phyloP scores from a whole-genome alignment of 2,113 vertebrate species.

The Elaphurus davidianus region DNA sequence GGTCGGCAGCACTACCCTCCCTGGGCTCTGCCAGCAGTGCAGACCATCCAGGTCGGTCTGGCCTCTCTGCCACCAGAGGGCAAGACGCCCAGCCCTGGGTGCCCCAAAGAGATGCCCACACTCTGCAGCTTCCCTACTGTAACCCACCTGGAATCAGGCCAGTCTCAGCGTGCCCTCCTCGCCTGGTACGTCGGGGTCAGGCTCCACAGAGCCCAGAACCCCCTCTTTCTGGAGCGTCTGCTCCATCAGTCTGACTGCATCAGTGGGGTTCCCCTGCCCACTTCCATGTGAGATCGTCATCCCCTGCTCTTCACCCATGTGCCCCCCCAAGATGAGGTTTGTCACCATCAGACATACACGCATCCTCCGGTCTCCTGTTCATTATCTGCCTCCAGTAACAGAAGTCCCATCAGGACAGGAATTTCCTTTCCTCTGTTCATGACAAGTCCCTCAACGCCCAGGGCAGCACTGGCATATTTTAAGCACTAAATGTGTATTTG shows the following conservation, averaged over 20 bases:
- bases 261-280: neutral
- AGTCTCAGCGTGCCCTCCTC: accelerated
- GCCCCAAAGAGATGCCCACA: accelerated
- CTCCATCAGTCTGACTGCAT: neutral
- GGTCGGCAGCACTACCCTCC: accelerated
- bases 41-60: neutral
- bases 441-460: neutral
- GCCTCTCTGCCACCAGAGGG: neutral
- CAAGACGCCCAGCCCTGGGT: neutral
- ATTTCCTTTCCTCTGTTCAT: neutral
- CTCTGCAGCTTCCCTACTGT: accelerated
- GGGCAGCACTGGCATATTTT: neutral
- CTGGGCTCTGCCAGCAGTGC: neutral
- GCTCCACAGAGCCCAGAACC: neutral
- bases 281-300: neutral
- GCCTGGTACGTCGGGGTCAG: accelerated
- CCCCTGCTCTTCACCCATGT: accelerated
- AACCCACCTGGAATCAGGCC: neutral
- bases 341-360: no score
- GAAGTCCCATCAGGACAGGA: neutral
- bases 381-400: neutral
- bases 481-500: neutral
- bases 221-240: neutral
- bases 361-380: neutral
- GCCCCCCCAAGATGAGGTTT: neutral